Conservation (phyloP, 2,113 vertebrate genomes). For the Artemisiospiza belli region DNA sequence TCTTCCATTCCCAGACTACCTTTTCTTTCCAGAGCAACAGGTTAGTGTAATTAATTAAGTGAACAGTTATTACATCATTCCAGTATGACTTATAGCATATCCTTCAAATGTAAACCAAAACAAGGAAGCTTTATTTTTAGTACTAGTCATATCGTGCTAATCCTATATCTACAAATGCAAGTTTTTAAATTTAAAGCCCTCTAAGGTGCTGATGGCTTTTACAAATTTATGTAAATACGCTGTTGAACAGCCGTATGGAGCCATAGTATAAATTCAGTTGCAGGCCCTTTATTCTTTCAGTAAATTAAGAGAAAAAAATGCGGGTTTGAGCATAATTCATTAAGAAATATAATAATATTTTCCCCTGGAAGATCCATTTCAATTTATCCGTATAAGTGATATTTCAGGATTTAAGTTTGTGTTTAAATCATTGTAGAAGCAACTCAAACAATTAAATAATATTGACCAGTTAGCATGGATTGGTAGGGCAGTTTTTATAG, state of each 20-base stretch:
- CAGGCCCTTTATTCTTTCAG: background rate
- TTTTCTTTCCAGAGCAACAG: constrained; percentile 56
- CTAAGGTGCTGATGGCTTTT: background rate
- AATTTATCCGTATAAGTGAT: background rate
- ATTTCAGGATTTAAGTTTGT: background rate
- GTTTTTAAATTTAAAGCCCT: background rate
- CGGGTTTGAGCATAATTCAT: background rate
- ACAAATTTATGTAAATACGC: background rate
- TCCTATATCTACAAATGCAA: background rate
- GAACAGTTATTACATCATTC: background rate
- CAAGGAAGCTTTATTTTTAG: background rate
- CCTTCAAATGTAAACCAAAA: background rate
- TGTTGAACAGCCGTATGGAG: background rate
- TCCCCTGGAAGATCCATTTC: background rate
- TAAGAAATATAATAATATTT: background rate
- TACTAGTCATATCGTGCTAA: background rate
- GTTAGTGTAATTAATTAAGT: constrained; percentile 50
- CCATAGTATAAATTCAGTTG: background rate
- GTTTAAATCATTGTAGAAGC: background rate
- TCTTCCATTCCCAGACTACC: background rate
- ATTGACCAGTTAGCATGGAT: background rate
- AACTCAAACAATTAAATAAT: background rate
- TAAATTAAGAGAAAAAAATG: background rate
- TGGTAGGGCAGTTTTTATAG: background rate
- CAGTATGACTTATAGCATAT: background rate